phyloP scores from a whole-genome alignment of 2,888 invertebrate species.

The Dinocampus coccinellae region DNA sequence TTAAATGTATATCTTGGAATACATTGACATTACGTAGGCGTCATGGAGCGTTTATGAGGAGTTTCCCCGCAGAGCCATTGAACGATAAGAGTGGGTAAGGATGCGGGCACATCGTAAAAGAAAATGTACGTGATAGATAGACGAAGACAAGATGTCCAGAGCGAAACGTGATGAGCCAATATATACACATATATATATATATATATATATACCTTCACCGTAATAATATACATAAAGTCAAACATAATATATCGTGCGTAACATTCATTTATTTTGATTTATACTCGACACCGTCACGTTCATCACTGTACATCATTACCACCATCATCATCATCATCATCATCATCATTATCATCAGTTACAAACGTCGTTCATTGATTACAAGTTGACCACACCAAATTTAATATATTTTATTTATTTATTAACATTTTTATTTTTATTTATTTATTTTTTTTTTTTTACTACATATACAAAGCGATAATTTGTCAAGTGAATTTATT shows the following conservation, averaged over 20 bases:
- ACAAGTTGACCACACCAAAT: not conserved
- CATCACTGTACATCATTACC: not conserved
- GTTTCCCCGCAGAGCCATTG: constrained; percentile 8
- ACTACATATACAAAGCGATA: not conserved
- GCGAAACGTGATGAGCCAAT: not conserved
- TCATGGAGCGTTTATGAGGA: not conserved
- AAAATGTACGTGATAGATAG: not conserved
- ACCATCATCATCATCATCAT: not conserved
- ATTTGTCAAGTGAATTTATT: constrained; percentile 22
- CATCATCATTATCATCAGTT: not conserved
- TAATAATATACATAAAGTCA: not conserved
- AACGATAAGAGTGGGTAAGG: constrained; percentile 29
- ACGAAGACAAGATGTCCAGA: not conserved
- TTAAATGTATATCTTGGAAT: not conserved
- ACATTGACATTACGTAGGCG: not conserved
- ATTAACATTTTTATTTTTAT: too few relatives aligned
- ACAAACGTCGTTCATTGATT: not conserved
- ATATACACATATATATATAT: not conserved
- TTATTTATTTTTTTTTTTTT: too few relatives aligned
- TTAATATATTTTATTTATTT: too few relatives aligned
- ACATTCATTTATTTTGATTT: not conserved
- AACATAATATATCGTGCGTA: not conserved
- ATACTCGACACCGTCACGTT: not conserved
- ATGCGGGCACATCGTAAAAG: constrained; percentile 16
- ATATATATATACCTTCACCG: not conserved